phyloP scores from a whole-genome alignment of 2,888 invertebrate genomes.

The Hydrotaea diabolus region DNA sequence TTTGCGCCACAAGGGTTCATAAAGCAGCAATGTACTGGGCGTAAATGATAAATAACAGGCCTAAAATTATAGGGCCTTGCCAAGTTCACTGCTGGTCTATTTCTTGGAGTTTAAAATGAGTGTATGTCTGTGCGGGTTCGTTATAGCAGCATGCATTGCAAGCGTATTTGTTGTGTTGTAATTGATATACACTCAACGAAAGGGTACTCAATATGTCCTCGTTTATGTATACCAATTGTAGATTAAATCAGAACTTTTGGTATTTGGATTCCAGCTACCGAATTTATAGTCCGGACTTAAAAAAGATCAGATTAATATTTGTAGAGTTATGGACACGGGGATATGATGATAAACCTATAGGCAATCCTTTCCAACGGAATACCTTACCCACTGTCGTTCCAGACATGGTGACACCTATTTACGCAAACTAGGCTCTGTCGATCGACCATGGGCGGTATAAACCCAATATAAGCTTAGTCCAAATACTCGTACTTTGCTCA shows the following conservation, averaged over 20 bases:
- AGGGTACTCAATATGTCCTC: too few species aligned
- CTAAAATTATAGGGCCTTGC: too few species aligned
- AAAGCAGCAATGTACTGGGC: too few species aligned
- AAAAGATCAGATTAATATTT: too few species aligned
- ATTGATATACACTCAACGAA: constrained; percentile 26
- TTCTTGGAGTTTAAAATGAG: constrained; percentile 35
- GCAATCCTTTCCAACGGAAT: background rate
- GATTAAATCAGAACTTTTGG: too few species aligned
- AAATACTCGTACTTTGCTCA: background rate
- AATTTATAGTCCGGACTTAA: too few species aligned
- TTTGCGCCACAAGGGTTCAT: too few species aligned
- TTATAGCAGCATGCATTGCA: constrained; percentile 26
- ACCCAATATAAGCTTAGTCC: background rate
- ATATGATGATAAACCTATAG: background rate
- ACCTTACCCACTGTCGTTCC: background rate
- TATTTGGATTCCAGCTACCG: too few species aligned
- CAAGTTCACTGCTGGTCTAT: background rate
- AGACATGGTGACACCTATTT: background rate
- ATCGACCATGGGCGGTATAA: background rate
- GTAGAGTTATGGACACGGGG: too few species aligned
- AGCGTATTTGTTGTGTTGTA: background rate
- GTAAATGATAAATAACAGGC: too few species aligned
- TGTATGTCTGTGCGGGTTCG: background rate
- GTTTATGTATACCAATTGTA: too few species aligned
- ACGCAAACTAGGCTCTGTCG: background rate